These are phyloP conservation scores for Ischnus inquisitorius DNA, from an alignment of 2,888 invertebrate species.

Conservation along the genomic window DNA sequence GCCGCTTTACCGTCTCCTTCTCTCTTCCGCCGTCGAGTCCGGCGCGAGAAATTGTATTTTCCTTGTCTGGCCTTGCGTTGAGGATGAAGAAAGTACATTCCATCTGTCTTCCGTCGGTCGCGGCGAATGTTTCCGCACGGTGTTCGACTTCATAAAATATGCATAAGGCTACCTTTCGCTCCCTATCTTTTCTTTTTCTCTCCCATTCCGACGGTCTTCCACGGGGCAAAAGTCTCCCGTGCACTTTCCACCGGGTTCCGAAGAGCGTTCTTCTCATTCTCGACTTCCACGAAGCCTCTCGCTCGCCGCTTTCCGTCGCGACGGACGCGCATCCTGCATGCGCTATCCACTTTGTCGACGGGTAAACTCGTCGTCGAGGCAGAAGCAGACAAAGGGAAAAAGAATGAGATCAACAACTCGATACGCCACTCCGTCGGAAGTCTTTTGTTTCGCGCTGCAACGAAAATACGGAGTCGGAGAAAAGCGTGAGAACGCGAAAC, in stretches of 20 bases:
- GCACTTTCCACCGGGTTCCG: neutral
- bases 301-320: neutral
- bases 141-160: constrained; percentile 24
- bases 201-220: neutral
- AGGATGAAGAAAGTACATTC: neutral
- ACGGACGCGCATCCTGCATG: constrained; percentile 7
- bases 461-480: no score
- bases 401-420: neutral
- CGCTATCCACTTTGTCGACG: constrained; percentile 40
- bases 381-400: constrained; percentile 2
- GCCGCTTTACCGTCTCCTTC: neutral
- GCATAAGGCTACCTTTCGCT: constrained; percentile 20
- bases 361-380: constrained; percentile 19
- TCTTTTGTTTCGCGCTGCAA: no score
- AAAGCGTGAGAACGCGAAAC: no score
- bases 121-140: neutral
- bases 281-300: neutral
- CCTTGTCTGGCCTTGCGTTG: neutral
- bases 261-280: neutral
- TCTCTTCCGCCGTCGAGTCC: neutral
- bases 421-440: neutral
- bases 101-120: neutral
- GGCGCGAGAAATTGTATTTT: neutral
- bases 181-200: neutral
- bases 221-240: neutral